Percentiles rank a stretch among this genome's conserved stretches.
phyloP scores from a whole-genome alignment of 2,113 vertebrate species.

The Odocoileus hemionus region DNA sequence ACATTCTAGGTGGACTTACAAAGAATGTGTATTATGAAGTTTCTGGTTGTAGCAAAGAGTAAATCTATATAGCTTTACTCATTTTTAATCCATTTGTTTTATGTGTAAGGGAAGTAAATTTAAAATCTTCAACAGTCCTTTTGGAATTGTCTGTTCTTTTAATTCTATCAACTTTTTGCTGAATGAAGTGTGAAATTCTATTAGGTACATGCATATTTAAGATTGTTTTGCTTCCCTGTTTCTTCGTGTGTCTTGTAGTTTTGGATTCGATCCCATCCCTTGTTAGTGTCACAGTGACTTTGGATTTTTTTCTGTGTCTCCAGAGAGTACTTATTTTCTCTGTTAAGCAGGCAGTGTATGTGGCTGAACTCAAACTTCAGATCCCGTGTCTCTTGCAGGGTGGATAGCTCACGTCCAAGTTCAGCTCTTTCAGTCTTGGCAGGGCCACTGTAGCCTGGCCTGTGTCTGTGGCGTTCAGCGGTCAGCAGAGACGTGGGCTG shows the following conservation, averaged over 20 bases:
- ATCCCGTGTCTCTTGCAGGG: accelerated
- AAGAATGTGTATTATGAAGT: neutral
- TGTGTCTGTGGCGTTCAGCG: accelerated
- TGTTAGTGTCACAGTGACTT: neutral
- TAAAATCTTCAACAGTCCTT: neutral
- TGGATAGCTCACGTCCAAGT: accelerated
- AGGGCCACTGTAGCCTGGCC: neutral
- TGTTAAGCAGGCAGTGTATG: neutral
- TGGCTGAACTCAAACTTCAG: neutral
- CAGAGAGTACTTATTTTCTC: neutral
- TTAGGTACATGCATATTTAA: accelerated
- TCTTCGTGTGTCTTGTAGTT: accelerated
- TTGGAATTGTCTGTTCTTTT: neutral
- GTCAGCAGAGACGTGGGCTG: neutral
- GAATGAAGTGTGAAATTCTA: neutral
- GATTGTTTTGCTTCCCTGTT: too few species aligned
- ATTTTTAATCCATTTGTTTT: neutral
- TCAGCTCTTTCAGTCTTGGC: accelerated
- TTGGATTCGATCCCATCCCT: too few species aligned
- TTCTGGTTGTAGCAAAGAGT: neutral
- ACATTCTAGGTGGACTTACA: neutral
- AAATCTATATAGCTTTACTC: neutral
- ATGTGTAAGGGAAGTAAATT: neutral
- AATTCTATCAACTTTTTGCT: neutral
- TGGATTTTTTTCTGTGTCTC: neutral